These are phyloP conservation scores for Ormyrus pomaceus DNA, from an alignment of 2,888 invertebrate genomes.

Conservation along the genomic window DNA sequence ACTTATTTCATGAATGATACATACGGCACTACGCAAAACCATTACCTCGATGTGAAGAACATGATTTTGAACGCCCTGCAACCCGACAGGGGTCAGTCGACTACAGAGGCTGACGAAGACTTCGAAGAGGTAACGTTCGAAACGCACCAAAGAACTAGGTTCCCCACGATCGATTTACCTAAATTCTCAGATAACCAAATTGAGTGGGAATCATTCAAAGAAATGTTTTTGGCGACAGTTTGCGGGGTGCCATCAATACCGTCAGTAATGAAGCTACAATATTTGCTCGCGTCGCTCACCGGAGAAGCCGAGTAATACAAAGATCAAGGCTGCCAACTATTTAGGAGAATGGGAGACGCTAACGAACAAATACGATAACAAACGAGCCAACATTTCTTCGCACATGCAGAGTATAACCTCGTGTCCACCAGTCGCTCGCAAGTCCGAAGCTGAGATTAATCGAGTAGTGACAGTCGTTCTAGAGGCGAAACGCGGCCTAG, in stretches of 20 bases:
- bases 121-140: not conserved
- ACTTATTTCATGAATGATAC: not conserved
- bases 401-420: not conserved
- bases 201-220: conserved; percentile 14
- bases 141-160: not conserved
- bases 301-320: conserved; percentile 8
- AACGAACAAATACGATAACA: not conserved
- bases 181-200: conserved; percentile 22
- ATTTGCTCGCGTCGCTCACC: not conserved
- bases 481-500: not conserved
- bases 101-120: not conserved
- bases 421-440: not conserved
- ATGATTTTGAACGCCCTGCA: not conserved
- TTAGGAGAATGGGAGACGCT: not conserved
- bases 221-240: conserved; percentile 15
- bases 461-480: not conserved
- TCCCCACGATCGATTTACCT: conserved; percentile 13
- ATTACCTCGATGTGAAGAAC: not conserved
- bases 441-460: not conserved
- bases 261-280: conserved; percentile 8
- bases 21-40: not conserved
- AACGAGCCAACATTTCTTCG: not conserved
- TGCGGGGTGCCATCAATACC: conserved; percentile 5
- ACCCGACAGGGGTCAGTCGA: not conserved
- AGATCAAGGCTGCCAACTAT: conserved; percentile 2